Conservation (phyloP, 2,888 invertebrate species). For the Venusia cambrica region DNA sequence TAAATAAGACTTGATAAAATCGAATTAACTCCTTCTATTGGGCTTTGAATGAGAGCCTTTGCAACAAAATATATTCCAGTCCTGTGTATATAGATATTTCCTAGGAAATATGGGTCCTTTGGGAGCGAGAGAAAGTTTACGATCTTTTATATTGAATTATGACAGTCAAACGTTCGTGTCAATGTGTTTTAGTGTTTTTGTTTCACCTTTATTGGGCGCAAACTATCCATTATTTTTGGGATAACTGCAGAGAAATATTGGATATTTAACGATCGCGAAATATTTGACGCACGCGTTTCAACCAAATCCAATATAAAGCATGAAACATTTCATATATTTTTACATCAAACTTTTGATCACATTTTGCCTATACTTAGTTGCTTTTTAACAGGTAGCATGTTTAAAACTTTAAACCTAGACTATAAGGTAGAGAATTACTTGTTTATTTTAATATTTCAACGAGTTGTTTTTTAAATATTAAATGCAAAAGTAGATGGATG, state of each 20-base stretch:
- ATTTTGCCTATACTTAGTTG: no score
- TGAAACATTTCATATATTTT: no score
- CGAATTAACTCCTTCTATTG: conserved; percentile 34
- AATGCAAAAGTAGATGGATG: no score
- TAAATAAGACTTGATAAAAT: conserved; percentile 30
- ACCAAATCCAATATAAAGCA: no score
- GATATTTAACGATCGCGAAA: no score
- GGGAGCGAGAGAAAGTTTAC: conserved; percentile 30
- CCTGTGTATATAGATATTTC: conserved; percentile 34
- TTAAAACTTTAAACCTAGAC: no score
- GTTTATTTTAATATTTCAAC: no score
- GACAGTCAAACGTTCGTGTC: conserved; percentile 17
- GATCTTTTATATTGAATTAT: conserved; percentile 34
- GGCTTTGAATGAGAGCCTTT: conserved; percentile 33
- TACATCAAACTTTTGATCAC: no score
- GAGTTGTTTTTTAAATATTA: no score
- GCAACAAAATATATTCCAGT: conserved; percentile 40
- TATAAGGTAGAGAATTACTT: no score
- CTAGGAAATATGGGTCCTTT: conserved; percentile 37
- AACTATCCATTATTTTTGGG: conserved; percentile 13
- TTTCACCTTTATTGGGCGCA: conserved; percentile 17
- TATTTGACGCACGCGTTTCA: no score
- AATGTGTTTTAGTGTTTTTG: conserved; percentile 17
- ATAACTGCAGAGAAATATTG: conserved; percentile 2
- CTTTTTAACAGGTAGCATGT: no score